phyloP scores from a whole-genome alignment of 2,113 vertebrate species.

The Sebastes schlegelii region DNA sequence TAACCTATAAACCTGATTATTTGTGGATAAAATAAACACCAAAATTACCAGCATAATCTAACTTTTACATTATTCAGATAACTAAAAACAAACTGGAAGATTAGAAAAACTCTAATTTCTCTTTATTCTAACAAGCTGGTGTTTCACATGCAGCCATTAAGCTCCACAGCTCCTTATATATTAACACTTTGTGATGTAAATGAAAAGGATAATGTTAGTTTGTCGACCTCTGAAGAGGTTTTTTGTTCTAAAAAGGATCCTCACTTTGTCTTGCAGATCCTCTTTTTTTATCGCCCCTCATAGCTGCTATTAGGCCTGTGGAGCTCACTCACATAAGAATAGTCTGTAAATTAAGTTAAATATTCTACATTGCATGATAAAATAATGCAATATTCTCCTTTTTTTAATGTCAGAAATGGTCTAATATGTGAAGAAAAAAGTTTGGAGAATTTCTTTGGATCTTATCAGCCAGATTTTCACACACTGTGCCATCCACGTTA shows the following conservation, averaged over 20 bases:
- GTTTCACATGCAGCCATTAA: constrained; percentile 11
- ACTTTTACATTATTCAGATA: not conserved
- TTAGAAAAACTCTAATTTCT: constrained; percentile 20
- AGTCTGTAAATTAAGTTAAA: not conserved
- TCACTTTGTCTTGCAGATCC: constrained; percentile 62
- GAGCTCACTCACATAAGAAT: constrained; percentile 12
- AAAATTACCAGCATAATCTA: not conserved
- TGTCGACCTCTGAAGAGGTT: constrained; percentile 40
- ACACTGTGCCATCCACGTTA: not conserved
- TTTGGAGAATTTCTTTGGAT: too few relatives aligned
- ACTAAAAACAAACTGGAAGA: not conserved
- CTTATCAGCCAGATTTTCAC: not conserved
- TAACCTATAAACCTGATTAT: not conserved
- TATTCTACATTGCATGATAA: not conserved
- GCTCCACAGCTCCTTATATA: constrained; percentile 18
- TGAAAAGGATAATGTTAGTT: constrained; percentile 52
- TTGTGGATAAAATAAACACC: not conserved
- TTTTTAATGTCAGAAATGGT: not conserved
- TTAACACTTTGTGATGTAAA: constrained; percentile 65
- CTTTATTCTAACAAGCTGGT: not conserved
- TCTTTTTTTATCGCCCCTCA: not conserved
- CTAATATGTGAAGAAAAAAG: too few relatives aligned
- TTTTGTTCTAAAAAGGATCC: constrained; percentile 43
- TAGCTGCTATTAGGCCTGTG: not conserved
- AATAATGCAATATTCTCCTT: not conserved